Evolutionary conservation across 2,888 invertebrate genomes (phyloP), one percentile per base, ranked within the genome.

Genomic region (Eupithecia dodoneata): DNA sequence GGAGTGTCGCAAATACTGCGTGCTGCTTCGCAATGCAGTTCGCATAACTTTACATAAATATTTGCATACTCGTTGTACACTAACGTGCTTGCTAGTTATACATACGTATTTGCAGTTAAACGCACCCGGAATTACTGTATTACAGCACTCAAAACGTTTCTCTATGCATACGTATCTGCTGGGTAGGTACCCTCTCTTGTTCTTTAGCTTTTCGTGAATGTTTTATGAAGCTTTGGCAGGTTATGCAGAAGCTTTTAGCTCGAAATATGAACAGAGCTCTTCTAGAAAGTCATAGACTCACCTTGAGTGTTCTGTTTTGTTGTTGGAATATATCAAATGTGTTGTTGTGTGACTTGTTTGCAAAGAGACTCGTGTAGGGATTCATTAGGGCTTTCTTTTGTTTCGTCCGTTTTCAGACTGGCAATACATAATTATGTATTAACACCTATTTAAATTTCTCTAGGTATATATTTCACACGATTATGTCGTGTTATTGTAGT

Each of bases 31-130:
- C 87, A 84, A 84, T 84, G 86, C 88, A 87, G 88, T 93, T 93
- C 90, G 92, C 93, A 93, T 93, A 93, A 92, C 88, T 94, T 93
- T 91, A 87, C 92, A 82, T 80, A 75, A 74, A 52, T 76, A 76
- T 76, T 77, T 73, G 76, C 76, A 75, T 74, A 63, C 71, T 70
- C n/a, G 52, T 59, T 70, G 49, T 78, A 67, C 70, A 65, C 52
- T 55, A 66, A 76, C 52, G 69, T 71, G 91, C 87, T 49, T 66
- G 90, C 88, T 90, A 87, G 92, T 70, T 47, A 18, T 70, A 70
- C 30, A 18, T 70, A 70, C 18, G 91, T 92, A 90, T 90, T 90
- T 86, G 85, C 87, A 86, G 87, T 86, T 88, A 88, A 89, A 89
- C 88, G 87, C 89, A 86, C 80, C 84, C 81, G 82, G 84, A 75